Base-by-base conservation (phyloP, 2,113 vertebrate genomes). In the Halcyon malimbica region DNA sequence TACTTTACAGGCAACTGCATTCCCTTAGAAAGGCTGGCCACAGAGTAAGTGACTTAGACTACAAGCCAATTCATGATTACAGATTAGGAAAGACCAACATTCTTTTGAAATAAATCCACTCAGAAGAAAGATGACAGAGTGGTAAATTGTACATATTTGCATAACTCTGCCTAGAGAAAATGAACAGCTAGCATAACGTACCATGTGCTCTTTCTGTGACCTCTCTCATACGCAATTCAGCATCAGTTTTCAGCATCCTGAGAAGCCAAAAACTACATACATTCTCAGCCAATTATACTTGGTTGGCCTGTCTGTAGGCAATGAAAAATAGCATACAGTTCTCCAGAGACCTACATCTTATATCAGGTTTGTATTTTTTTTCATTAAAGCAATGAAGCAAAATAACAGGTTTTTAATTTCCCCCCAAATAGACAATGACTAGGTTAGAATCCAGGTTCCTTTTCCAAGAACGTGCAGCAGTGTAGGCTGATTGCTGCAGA, bases 291-390 rank as follows among this genome's bases (percentile, higher is more conserved):
- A 95, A 62, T 92, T 94, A 78, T 60, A 78, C 54, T 87, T 0
- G 0, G 35, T 51, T 93, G 62, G 28, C 73, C 65, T 92, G 71
- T 44, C 85, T 81, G 26, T 23, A 89, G 81, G 81, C 70, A 85
- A 87, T 24, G 63, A 86, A 95, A 87, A 78, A 50, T 25, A 85
- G 62, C 50, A 71, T 81, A 82, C 37, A n/a, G 28, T 94, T 89
- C 77, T 87, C 83, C 23, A 87, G 53, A 89, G 88, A 84, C 53
- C 77, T 82, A 90, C 23, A 84, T 87, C 95, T 94, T 84, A 89
- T 84, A 89, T 11, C 7, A 54, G 69, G 57, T 71, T 90, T 92
- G n/a, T 89, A 69, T 65, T 87, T 78, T 89, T 79, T 79, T 76
- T 25, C n/a, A 82, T 60, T 53, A 79, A 84, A 93, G 37, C 10